Percentiles rank a stretch among this genome's conserved stretches.
Evolutionary conservation across 2,888 invertebrate genomes (phyloP).

Genomic region (Empis stercorea): DNA sequence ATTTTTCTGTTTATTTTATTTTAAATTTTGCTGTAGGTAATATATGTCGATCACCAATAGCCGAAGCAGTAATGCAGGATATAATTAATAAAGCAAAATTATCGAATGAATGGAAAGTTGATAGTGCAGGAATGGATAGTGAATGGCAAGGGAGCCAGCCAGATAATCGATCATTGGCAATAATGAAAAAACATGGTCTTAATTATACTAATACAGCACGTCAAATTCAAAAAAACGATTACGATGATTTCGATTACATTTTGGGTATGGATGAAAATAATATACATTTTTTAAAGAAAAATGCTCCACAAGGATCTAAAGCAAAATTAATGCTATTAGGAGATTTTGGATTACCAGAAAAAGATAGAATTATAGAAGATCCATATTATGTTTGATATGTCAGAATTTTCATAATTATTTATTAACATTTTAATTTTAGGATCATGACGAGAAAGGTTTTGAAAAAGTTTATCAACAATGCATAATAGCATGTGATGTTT

Average conservation of each 20-base stretch:
- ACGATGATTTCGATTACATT: conserved; percentile 69
- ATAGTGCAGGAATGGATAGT: conserved; percentile 81
- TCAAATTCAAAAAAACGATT: conserved; percentile 60
- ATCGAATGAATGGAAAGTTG: conserved; percentile 61
- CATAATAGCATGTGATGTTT: conserved; percentile 49
- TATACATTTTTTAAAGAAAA: conserved; percentile 52
- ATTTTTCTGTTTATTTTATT: no score
- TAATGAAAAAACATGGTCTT: conserved; percentile 59
- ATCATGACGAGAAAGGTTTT: conserved; percentile 49
- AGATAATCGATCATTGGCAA: conserved; percentile 60
- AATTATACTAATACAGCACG: conserved; percentile 65
- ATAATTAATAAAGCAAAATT: conserved; percentile 54
- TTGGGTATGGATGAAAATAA: conserved; percentile 93
- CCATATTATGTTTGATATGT: conserved; percentile 69
- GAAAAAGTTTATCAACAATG: conserved; percentile 66
- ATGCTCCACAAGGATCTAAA: conserved; percentile 47
- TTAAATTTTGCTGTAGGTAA: no score
- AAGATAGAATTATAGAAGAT: conserved; percentile 70
- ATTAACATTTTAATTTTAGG: no score
- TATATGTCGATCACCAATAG: conserved; percentile 91
- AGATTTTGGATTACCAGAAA: conserved; percentile 66
- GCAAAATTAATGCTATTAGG: conserved; percentile 72
- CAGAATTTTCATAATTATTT: conserved; percentile 3
- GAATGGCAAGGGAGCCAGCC: conserved; percentile 83
- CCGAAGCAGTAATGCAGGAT: conserved; percentile 79